A percentile compares a stretch with the other conserved stretches of the same genome.
phyloP scores from a whole-genome alignment of 2,113 vertebrate genomes.

The Cyanoderma ruficeps region DNA sequence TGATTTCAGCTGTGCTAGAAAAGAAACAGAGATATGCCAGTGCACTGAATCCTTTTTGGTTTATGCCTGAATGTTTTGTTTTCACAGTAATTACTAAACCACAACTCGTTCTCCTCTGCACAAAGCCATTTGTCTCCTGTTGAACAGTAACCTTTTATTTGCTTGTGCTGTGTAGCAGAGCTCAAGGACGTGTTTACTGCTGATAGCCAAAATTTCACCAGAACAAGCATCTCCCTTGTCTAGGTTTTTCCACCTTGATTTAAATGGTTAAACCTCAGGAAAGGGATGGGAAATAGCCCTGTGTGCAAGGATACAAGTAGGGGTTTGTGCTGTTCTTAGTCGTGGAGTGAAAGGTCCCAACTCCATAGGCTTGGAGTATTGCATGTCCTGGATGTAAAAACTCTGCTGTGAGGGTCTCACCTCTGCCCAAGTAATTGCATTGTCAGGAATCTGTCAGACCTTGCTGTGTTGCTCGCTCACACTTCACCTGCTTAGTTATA shows the following conservation, averaged over 20 bases:
- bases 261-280: not conserved
- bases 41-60: not conserved
- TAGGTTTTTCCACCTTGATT: not conserved
- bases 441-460: not conserved
- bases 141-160: slow-evolving; percentile 65
- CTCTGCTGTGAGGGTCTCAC: not conserved
- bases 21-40: not conserved
- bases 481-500: not conserved
- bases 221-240: not conserved
- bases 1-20: not conserved
- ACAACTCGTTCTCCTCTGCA: not conserved
- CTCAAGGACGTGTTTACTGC: slow-evolving; percentile 35
- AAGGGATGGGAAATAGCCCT: not conserved
- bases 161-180: not conserved
- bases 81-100: not conserved
- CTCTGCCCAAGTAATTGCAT: not conserved
- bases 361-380: not conserved
- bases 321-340: not conserved
- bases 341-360: not conserved
- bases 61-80: not conserved
- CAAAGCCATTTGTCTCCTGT: slow-evolving; percentile 44
- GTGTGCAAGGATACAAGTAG: not conserved
- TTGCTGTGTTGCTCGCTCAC: not conserved
- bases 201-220: slow-evolving; percentile 25
- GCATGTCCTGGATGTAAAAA: not conserved